A percentile compares a stretch with the other conserved stretches of the same genome.
Conservation (phyloP, 2,113 vertebrate genomes). For the Chiloscyllium plagiosum region DNA sequence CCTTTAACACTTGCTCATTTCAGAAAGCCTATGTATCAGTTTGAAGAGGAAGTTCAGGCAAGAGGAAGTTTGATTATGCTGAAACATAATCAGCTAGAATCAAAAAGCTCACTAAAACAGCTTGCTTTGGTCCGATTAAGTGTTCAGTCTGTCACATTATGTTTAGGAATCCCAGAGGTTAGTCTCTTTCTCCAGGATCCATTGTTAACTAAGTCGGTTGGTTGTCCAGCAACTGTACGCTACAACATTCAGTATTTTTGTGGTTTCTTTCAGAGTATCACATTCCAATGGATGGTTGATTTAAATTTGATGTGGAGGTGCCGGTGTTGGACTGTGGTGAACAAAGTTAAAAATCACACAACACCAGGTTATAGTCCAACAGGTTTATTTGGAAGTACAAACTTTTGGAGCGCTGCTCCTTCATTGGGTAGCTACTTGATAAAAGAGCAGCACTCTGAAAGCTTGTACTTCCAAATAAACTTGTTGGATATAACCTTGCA, state of each 20-base stretch:
- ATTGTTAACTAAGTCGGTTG: not conserved
- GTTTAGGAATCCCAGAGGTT: not conserved
- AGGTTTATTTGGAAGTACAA: no score
- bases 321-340: no score
- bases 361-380: no score
- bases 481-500: no score
- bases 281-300: not conserved
- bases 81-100: not conserved
- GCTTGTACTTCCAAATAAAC: no score
- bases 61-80: not conserved
- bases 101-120: not conserved
- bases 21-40: not conserved
- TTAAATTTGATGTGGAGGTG: not conserved
- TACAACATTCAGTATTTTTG: no score
- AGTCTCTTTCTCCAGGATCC: not conserved
- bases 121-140: not conserved
- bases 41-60: not conserved
- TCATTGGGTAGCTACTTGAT: no score
- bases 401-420: no score
- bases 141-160: not conserved
- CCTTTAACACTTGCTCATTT: not conserved
- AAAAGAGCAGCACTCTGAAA: no score
- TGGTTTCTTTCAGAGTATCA: not conserved
- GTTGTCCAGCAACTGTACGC: not conserved
- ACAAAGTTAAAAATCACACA: no score